Evolutionary conservation across 1,140 invertebrate genomes (phyloP), one percentile per base, ranked within the genome.

Genomic region (Daktulosphaira vitifoliae): DNA sequence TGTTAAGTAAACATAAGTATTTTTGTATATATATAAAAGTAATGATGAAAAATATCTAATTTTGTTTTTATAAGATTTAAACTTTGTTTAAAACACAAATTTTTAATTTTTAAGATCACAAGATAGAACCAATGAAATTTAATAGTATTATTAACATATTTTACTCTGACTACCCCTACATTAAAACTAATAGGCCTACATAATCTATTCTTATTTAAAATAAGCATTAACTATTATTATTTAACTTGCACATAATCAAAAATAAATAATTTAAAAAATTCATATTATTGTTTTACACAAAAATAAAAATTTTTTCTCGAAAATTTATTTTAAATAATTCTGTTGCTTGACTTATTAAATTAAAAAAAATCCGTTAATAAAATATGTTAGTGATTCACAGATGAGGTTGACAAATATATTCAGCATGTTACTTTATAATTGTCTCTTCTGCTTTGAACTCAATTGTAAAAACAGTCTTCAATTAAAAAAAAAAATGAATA

Each of bases 331-430:
- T 48, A 62, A 62, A 62, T 48, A 62, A 62, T 42, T 42, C 44
- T 62, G 46, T 62, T 62, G 25, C 56, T 46, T 16, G n/a, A 46
- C 42, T 62, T 62, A 62, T 29, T 29, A 29, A n/a, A n/a, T n/a
- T 18, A 26, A 62, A 62, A 18, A 62, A 62, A 62, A 62, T 46
- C 56, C 42, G 42, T 62, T 62, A 62, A 39, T 62, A 62, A 62
- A 62, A 62, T 39, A 62, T 25, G 16, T 62, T 62, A 48, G 54
- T 62, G 46, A 62, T 48, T 62, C 56, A 62, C 23, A 33, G 16
- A 48, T 62, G 56, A 62, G 42, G 29, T 13, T 54, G 38, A 42
- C 1, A 56, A 25, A 42, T 56, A 7, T 42, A 29, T 18, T 2
- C 16, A 20, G 44, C 15, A 44, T 59, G 38, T 46, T 59, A 46